phyloP scores from a whole-genome alignment of 2,797 vertebrate species.

The Urophycis tenuis region DNA sequence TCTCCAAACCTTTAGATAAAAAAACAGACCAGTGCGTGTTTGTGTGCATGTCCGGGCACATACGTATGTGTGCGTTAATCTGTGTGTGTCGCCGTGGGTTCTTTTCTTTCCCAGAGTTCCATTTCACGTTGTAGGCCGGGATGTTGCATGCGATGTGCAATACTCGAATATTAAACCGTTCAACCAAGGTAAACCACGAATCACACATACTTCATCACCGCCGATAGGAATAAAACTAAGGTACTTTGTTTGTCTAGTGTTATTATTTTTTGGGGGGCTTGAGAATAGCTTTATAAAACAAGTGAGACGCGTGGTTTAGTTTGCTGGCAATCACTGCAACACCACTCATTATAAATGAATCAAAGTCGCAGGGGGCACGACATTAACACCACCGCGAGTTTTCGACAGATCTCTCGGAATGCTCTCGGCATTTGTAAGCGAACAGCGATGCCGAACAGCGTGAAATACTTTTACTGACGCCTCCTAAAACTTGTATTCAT shows the following conservation, averaged over 20 bases:
- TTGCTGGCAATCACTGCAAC: neutral
- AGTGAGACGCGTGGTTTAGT: neutral
- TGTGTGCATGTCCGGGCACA: conserved; percentile 10
- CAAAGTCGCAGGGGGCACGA: neutral
- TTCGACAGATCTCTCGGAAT: no score
- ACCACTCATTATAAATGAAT: neutral
- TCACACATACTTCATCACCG: neutral
- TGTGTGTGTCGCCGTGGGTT: conserved; percentile 9
- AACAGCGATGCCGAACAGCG: neutral
- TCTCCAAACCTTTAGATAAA: conserved; percentile 38
- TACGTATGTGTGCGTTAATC: neutral
- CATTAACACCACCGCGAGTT: neutral
- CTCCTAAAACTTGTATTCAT: conserved; percentile 1
- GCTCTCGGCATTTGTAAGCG: neutral
- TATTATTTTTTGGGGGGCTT: neutral
- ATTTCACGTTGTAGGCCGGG: conserved; percentile 66
- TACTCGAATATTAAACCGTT: conserved; percentile 47
- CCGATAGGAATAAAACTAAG: conserved; percentile 15
- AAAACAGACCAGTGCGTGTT: neutral
- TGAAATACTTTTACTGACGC: neutral
- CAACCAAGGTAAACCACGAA: conserved; percentile 53
- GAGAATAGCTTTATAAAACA: neutral
- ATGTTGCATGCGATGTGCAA: conserved; percentile 72
- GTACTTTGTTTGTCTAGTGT: conserved; percentile 21
- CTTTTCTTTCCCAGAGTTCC: conserved; percentile 32